These are phyloP conservation scores for Protodeltote pygarga DNA, from an alignment of 2,888 invertebrate genomes.

Conservation along the genomic window DNA sequence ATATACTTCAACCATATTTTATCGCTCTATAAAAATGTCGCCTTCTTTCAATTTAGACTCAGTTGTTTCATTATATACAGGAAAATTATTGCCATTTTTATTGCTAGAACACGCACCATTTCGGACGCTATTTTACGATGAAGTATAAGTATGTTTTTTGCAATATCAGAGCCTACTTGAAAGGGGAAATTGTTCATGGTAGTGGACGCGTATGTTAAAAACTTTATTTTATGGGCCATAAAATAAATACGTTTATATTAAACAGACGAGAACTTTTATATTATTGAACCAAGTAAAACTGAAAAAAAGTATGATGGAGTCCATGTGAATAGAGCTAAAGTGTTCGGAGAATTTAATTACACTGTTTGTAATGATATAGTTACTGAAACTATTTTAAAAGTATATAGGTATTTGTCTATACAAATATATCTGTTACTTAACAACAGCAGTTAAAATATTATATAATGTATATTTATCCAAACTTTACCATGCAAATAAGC, in stretches of 20 bases:
- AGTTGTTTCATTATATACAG: conserved; percentile 64
- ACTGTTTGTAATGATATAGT: too few species aligned
- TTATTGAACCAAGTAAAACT: too few species aligned
- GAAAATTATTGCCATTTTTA: conserved; percentile 75
- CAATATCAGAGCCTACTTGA: conserved; percentile 14
- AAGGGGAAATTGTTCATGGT: conserved; percentile 33
- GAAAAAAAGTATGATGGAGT: too few species aligned
- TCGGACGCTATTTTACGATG: conserved; percentile 53
- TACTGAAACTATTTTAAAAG: too few species aligned
- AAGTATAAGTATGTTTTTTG: conserved; percentile 37
- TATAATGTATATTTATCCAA: too few species aligned
- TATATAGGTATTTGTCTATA: too few species aligned
- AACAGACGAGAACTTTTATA: too few species aligned
- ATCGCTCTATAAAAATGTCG: conserved; percentile 73
- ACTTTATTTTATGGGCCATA: conserved; percentile 23
- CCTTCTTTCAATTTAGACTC: conserved; percentile 69
- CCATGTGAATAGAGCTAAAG: too few species aligned
- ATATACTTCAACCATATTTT: conserved; percentile 64
- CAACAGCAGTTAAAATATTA: too few species aligned
- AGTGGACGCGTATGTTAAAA: conserved; percentile 20
- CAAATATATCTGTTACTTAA: too few species aligned
- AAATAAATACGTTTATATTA: conserved; percentile 14
- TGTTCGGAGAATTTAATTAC: too few species aligned
- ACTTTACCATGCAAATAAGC: too few species aligned
- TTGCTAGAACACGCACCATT: conserved; percentile 61